These are phyloP conservation scores for Embiotoca jacksoni DNA, from an alignment of 2,113 vertebrate species.

Conservation along the genomic window DNA sequence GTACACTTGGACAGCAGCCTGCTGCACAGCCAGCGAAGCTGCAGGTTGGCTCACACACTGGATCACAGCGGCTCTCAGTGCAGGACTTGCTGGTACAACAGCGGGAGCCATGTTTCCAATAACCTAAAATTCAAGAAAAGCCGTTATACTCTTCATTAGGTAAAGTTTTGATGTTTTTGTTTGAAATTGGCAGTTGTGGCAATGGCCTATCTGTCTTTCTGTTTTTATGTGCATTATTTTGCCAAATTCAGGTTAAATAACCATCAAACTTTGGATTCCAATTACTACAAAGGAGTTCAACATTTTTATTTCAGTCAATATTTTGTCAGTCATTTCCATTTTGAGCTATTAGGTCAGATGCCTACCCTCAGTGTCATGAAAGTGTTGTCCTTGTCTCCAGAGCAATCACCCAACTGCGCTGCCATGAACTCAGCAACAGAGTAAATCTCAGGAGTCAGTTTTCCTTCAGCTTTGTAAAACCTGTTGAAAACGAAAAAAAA, in stretches of 20 bases:
- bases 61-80: conserved; percentile 85
- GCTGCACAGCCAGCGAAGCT: conserved; percentile 86
- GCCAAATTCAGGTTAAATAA: background rate
- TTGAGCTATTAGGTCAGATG: background rate
- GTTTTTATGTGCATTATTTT: no score
- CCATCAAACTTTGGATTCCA: background rate
- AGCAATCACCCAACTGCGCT: conserved; percentile 88
- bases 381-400: conserved; percentile 85
- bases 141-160: background rate
- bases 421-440: conserved; percentile 87
- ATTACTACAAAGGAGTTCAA: no score
- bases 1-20: conserved; percentile 92
- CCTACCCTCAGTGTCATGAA: conserved; percentile 91
- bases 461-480: conserved; percentile 81
- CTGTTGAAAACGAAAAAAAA: conserved; percentile 69
- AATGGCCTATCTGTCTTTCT: no score
- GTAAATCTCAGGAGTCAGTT: conserved; percentile 84
- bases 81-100: conserved; percentile 84
- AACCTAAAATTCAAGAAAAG: conserved; percentile 79
- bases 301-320: background rate
- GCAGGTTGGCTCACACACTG: conserved; percentile 85
- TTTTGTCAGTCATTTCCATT: background rate
- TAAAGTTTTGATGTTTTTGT: background rate
- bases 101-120: conserved; percentile 93
- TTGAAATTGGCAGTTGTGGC: background rate